phyloP scores from a whole-genome alignment of 2,113 vertebrate species.

The Pachyramphus minor region DNA sequence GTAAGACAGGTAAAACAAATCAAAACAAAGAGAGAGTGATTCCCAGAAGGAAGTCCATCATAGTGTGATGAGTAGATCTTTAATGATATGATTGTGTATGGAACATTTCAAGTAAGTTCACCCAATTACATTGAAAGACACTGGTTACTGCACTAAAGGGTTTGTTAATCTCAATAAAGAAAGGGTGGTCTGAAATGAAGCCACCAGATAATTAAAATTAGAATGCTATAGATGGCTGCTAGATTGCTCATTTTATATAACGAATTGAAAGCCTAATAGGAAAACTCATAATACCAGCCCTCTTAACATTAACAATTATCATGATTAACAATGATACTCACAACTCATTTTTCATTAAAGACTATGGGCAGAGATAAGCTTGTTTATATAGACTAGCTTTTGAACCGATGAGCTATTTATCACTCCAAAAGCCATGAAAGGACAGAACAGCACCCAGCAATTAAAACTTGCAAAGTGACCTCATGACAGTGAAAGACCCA shows the following conservation, averaged over 20 bases:
- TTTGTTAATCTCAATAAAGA: conserved; percentile 44
- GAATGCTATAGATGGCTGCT: conserved; percentile 69
- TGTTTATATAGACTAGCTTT: conserved; percentile 83
- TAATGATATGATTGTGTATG: background rate
- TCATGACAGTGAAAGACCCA: conserved; percentile 79
- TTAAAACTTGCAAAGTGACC: conserved; percentile 91
- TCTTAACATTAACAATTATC: conserved; percentile 89
- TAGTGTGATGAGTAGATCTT: background rate
- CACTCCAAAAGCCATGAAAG: conserved; percentile 78
- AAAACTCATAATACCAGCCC: conserved; percentile 81
- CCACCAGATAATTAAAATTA: conserved; percentile 71
- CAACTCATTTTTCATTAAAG: conserved; percentile 89
- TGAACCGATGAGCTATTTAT: conserved; percentile 76
- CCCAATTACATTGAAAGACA: background rate
- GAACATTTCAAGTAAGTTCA: background rate
- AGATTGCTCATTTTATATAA: conserved; percentile 81
- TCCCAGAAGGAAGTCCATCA: background rate
- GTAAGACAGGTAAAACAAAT: background rate
- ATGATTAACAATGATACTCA: conserved; percentile 90
- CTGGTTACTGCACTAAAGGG: background rate
- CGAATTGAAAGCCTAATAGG: conserved; percentile 86
- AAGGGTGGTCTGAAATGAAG: conserved; percentile 37
- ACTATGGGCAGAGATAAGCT: conserved; percentile 85
- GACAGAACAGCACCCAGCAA: conserved; percentile 79
- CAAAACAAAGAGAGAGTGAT: background rate